phyloP scores from a whole-genome alignment of 2,113 vertebrate species.

The Nipponia nippon region DNA sequence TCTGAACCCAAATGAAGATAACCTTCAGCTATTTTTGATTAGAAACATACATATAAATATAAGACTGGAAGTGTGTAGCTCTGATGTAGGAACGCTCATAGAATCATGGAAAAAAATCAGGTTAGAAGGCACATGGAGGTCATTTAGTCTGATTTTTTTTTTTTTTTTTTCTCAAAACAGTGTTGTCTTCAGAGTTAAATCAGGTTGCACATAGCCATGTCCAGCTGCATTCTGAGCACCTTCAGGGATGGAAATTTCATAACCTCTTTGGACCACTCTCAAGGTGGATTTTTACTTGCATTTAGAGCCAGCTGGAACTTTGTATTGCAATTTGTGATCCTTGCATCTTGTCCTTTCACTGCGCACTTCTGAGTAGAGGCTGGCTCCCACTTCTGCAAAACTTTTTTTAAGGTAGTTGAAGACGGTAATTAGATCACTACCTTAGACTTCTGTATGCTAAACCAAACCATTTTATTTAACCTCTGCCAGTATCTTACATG shows the following conservation, averaged over 20 bases:
- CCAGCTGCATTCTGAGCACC: background rate
- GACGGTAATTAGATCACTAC: background rate
- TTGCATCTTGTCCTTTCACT: background rate
- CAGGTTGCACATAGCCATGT: background rate
- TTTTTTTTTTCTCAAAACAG: background rate
- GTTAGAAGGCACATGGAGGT: background rate
- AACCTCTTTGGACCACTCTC: background rate
- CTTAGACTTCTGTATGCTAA: background rate
- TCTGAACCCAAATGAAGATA: background rate
- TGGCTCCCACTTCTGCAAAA: background rate
- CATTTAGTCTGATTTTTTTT: background rate
- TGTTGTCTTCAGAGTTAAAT: background rate
- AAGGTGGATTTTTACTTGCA: background rate
- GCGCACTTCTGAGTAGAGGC: background rate
- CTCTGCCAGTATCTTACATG: background rate
- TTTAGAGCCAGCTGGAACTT: background rate
- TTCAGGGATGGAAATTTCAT: background rate
- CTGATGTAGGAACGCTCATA: background rate
- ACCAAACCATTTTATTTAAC: background rate
- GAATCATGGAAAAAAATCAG: background rate
- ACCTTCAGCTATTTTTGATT: background rate
- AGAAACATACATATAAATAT: fast-evolving
- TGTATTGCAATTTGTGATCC: background rate
- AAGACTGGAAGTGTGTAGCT: background rate
- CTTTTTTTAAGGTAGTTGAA: background rate